Base-by-base conservation (phyloP, 2,888 invertebrate genomes). In the Ptychoptera albimana region DNA sequence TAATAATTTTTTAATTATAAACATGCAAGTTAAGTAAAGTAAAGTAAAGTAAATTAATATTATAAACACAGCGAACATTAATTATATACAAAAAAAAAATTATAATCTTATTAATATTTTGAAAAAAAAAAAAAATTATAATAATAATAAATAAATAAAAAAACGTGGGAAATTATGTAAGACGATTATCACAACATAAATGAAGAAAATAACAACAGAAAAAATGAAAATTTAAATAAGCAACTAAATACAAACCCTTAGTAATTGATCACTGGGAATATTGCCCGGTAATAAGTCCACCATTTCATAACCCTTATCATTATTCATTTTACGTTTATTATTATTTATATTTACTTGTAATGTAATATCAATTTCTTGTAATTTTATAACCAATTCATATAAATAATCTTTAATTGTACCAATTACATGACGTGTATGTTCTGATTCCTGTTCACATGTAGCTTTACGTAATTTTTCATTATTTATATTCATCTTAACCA, bases 401-500 rank as follows among this genome's bases (percentile, higher is more conserved):
- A 66, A 54, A 39, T 58, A 58, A 13, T 63, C 60, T 31, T 58
- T 58, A 6, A 66, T 59, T 30, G 59, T 59, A 46, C 60, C 60
- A 1, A 65, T 52, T 2, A 63, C 57, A 1, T 53, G 54, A 46
- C 55, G 50, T 0, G 63, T 59, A 14, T 60, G 60, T 15, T 56
- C 58, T 7, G 60, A 59, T n/a, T 61, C 60, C 42, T 60, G 57
- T 8, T 61, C 55, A 39, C 64, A 66, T 38, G 60, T 58, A 38
- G 61, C 54, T 23, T 66, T 65, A 8, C 67, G 66, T 15, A 56
- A 48, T n/a, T 59, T 59, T 48, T 76, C 71, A 37, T 66, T 60
- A 16, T 63, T 58, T 47, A 82, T 82, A 49, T 71, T 67, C 2
- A 61, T 62, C 58, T 80, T 79, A 0, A 82, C 57, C 31, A 71